Percentiles rank a stretch among this genome's conserved stretches.
These are phyloP conservation scores for Plutomurus gul DNA, from an alignment of 1,140 invertebrate genomes.

Conservation along the genomic window DNA sequence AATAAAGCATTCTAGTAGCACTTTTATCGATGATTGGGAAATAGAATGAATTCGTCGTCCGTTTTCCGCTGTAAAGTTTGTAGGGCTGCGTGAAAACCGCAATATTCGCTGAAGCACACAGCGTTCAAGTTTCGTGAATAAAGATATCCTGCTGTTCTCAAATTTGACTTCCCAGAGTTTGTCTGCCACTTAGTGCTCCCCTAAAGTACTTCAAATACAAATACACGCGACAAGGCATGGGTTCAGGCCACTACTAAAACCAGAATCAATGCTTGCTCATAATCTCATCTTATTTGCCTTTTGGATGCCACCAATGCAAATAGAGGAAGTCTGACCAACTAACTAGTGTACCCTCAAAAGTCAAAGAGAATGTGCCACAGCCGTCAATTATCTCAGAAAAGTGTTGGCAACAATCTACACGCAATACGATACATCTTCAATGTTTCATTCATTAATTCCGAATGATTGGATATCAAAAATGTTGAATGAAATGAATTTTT, in stretches of 20 bases:
- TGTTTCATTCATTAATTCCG: no score
- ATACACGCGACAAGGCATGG: no score
- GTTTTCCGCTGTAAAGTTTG: background rate
- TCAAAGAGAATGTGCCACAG: no score
- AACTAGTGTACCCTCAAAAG: no score
- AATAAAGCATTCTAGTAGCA: no score
- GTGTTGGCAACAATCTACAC: no score
- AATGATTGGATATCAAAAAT: no score
- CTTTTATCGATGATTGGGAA: no score
- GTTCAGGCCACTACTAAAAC: background rate
- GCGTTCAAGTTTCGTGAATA: background rate
- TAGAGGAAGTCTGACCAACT: background rate
- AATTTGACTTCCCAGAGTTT: background rate
- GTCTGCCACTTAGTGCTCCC: constrained; percentile 12
- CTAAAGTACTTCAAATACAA: constrained; percentile 5
- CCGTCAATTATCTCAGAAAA: no score
- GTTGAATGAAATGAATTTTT: no score
- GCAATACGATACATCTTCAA: no score
- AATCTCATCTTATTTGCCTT: constrained; percentile 36
- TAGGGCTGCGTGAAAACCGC: background rate
- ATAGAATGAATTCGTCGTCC: background rate
- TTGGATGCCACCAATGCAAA: constrained; percentile 31
- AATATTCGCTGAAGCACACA: constrained; percentile 9
- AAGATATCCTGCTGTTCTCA: constrained; percentile 16
- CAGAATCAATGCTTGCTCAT: background rate